Evolutionary conservation across 2,113 vertebrate genomes (phyloP), one percentile per base, ranked within the genome.

Genomic region (Diglossa brunneiventris): DNA sequence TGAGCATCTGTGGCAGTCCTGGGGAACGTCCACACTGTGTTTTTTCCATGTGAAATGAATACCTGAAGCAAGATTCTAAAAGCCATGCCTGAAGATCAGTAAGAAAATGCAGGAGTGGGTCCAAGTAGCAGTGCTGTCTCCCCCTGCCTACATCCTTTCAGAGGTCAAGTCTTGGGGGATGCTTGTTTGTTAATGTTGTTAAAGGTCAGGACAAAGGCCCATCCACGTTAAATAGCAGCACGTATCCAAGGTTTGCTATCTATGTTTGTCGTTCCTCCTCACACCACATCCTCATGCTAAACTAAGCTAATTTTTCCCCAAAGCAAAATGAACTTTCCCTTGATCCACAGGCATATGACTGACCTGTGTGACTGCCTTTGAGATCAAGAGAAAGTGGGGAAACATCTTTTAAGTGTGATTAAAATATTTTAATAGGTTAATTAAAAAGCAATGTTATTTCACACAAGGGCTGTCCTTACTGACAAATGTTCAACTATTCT

Each of bases 51-150:
- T 13, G 31, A 68, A 83, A 87, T 22, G 35, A 75, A 76, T 23
- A 53, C 23, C 35, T 15, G 26, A 68, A 52, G 59, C 2, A 2
- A 80, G 22, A 63, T 47, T 30, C 30, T 76, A 44, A 64, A 73
- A 91, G 53, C 6, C 3, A 2, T 37, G 30, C 4, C 16, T 53
- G 31, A 68, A 72, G 70, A 95, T 74, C 73, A 84, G 96, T 69
- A 89, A 83, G 69, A 73, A 97, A 94, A 82, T 92, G 42, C 69
- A 96, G 47, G 86, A 96, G 24, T 83, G 53, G 67, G 96, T 95
- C 87, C 90, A 97, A 80, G 79, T 3, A 68, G 96, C 85, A 62
- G 86, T 87, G 52, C 82, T 74, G 78, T 56, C 53, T 83, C 10
- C 12, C 8, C 10, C 26, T 46, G 19, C 20, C 46, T 66, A 21